Evolutionary conservation across 2,797 vertebrate species (phyloP).

Genomic region (Spinus pinus): DNA sequence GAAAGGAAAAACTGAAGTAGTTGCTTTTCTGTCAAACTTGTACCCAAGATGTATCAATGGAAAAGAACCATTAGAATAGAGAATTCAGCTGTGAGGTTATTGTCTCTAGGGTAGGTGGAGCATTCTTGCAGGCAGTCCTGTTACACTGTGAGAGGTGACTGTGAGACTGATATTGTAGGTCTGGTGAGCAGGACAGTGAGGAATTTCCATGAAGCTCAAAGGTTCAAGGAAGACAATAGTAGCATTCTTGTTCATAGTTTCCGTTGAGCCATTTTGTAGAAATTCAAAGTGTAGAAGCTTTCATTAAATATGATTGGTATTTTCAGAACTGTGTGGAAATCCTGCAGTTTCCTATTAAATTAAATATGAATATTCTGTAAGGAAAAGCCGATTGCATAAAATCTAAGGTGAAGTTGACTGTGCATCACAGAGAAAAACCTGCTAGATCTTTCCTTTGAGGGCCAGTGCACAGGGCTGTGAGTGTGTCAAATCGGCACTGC

Average conservation of each 20-base stretch:
- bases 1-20: not conserved
- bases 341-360: not conserved
- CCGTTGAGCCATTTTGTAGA: not conserved
- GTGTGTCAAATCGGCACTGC: not conserved
- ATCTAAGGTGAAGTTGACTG: not conserved
- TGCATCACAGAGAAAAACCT: not conserved
- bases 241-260: not conserved
- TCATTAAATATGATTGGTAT: not conserved
- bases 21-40: not conserved
- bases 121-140: not conserved
- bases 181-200: not conserved
- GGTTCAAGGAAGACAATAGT: not conserved
- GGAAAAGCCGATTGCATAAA: not conserved
- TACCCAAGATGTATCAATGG: accelerated
- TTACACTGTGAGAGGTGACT: not conserved
- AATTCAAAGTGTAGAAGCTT: not conserved
- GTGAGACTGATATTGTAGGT: not conserved
- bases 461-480: not conserved
- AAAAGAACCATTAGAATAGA: not conserved
- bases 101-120: not conserved
- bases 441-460: not conserved
- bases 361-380: not conserved
- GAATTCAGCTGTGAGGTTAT: not conserved
- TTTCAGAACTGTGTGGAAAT: not conserved
- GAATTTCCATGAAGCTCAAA: not conserved